These are phyloP conservation scores for Cryptomyrus ogoouensis DNA, from an alignment of 2,113 vertebrate genomes.

Conservation along the genomic window DNA sequence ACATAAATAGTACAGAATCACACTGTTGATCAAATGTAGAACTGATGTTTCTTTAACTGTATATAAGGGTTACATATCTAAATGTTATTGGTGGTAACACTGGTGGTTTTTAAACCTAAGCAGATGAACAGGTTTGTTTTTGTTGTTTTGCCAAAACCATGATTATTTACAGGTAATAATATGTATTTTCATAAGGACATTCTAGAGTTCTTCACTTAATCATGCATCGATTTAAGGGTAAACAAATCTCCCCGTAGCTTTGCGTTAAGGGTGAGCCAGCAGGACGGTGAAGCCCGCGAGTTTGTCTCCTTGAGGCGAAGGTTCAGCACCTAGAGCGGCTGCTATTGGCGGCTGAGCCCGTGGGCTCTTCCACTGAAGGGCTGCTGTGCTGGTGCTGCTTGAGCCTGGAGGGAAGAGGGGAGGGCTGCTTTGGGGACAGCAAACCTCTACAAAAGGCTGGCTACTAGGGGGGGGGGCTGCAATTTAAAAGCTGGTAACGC, in stretches of 20 bases:
- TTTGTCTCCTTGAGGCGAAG: background rate
- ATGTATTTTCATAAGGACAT: background rate
- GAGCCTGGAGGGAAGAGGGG: background rate
- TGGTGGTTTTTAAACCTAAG: background rate
- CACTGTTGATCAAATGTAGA: background rate
- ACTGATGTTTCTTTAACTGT: background rate
- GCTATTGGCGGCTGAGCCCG: background rate
- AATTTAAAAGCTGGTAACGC: background rate
- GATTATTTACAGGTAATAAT: background rate
- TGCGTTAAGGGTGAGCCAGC: background rate
- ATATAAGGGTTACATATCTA: background rate
- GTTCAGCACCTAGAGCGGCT: background rate
- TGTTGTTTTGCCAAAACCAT: background rate
- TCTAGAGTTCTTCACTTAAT: background rate
- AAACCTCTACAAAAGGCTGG: background rate
- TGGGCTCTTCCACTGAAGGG: background rate
- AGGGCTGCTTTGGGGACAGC: background rate
- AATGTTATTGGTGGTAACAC: background rate
- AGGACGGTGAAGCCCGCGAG: background rate
- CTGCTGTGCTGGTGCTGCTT: background rate
- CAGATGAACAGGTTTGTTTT: background rate
- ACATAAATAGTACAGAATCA: background rate
- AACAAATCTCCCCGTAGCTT: background rate
- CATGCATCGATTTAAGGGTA: background rate
- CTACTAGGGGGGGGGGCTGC: background rate